Evolutionary conservation across 2,888 invertebrate genomes (phyloP).

Genomic region (Lasioglossum leucozonium): DNA sequence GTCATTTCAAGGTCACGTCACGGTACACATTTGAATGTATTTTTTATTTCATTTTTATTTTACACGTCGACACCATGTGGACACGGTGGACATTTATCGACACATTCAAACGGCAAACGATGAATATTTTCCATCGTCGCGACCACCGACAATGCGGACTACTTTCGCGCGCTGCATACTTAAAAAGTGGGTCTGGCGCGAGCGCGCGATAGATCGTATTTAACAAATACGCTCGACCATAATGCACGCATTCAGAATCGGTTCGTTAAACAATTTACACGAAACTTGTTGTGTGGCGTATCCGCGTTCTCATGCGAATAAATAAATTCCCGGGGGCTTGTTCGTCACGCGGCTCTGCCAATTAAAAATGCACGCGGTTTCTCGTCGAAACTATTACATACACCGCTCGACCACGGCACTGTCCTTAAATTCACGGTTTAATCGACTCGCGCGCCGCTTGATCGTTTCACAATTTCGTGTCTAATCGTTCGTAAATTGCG

Average conservation of each 20-base stretch:
- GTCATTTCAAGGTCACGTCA: no score
- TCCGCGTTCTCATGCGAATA: background rate
- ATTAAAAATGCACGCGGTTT: constrained; percentile 44
- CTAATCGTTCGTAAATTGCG: constrained; percentile 57
- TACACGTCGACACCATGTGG: no score
- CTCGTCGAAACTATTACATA: constrained; percentile 13
- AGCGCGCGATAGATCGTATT: background rate
- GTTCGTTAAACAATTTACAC: background rate
- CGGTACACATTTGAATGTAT: no score
- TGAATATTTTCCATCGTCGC: background rate
- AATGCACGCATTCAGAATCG: background rate
- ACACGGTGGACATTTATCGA: no score
- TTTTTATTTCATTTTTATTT: no score
- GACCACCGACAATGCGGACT: background rate
- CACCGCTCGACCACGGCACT: background rate
- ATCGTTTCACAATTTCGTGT: constrained; percentile 38
- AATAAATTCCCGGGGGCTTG: background rate
- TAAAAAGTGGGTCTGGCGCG: background rate
- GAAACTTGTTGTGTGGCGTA: background rate
- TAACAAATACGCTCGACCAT: background rate
- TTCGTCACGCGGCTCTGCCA: background rate
- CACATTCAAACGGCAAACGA: background rate
- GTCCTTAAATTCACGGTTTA: constrained; percentile 44
- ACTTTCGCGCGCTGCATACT: background rate
- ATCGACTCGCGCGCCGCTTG: constrained; percentile 22